These are phyloP conservation scores for Brachyistius frenatus DNA, from an alignment of 2,113 vertebrate genomes.

Conservation along the genomic window DNA sequence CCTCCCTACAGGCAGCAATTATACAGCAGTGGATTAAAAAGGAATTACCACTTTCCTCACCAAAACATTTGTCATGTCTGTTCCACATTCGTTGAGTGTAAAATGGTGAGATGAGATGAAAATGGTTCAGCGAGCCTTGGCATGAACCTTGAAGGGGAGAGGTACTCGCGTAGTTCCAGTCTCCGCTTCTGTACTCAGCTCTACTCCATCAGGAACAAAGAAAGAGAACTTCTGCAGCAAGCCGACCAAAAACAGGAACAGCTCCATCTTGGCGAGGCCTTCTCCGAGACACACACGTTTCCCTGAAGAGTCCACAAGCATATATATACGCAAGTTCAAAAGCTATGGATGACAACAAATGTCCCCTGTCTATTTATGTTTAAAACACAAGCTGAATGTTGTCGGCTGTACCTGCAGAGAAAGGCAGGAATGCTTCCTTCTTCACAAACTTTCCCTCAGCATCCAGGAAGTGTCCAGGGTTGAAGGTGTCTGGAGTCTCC, in stretches of 20 bases:
- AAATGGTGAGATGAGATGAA: not conserved
- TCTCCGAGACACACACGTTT: slow-evolving; percentile 87
- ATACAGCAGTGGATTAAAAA: too few species aligned
- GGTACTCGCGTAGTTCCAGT: slow-evolving; percentile 59
- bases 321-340: not conserved
- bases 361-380: too few species aligned
- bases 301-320: slow-evolving; percentile 70
- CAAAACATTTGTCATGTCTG: too few species aligned
- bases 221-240: slow-evolving; percentile 87
- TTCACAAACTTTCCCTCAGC: slow-evolving; percentile 87
- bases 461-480: slow-evolving; percentile 89
- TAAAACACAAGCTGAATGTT: not conserved
- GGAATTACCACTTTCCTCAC: too few species aligned
- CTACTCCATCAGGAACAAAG: slow-evolving; percentile 56
- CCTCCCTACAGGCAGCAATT: too few species aligned
- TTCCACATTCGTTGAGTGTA: not conserved
- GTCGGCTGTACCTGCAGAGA: slow-evolving; percentile 86
- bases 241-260: slow-evolving; percentile 87
- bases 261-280: slow-evolving; percentile 84
- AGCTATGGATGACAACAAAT: not conserved
- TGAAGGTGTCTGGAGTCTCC: slow-evolving; percentile 88
- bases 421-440: slow-evolving; percentile 87
- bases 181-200: slow-evolving; percentile 61
- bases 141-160: slow-evolving; percentile 73
- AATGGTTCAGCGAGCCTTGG: slow-evolving; percentile 50